A percentile compares a stretch with the other conserved stretches of the same genome.
phyloP scores from a whole-genome alignment of 2,797 vertebrate species.

The Ctenochaetus hawaiiensis region DNA sequence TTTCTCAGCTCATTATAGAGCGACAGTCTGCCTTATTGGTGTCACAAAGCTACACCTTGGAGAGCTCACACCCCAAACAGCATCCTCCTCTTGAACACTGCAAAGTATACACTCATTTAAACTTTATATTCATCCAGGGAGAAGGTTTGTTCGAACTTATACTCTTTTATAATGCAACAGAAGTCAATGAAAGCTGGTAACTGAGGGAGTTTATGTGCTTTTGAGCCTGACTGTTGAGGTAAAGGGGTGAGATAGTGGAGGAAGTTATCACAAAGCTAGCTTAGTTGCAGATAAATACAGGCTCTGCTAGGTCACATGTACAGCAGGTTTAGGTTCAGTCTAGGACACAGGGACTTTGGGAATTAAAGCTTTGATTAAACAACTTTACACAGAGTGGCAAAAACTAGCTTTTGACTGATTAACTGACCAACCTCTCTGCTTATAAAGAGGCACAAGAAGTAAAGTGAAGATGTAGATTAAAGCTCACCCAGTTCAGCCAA shows the following conservation, averaged over 20 bases:
- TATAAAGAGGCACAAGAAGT: no score
- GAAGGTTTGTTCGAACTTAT: background rate
- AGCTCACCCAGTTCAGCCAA: no score
- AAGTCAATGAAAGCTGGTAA: background rate
- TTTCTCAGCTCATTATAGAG: conserved; percentile 66
- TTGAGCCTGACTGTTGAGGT: background rate
- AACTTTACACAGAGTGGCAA: no score
- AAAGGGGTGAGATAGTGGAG: background rate
- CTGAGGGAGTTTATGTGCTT: background rate
- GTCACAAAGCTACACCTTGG: conserved; percentile 55
- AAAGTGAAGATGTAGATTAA: no score
- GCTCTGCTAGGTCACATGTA: background rate
- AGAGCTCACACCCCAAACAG: conserved; percentile 39
- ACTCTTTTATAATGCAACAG: background rate
- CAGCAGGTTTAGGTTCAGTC: background rate
- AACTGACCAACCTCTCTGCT: no score
- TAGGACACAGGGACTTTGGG: no score
- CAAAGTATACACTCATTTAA: conserved; percentile 13
- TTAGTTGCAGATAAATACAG: background rate
- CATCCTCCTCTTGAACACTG: background rate
- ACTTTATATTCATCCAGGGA: background rate
- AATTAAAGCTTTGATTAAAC: no score
- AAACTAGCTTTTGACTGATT: no score
- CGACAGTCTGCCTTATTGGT: conserved; percentile 50
- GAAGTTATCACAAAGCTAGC: background rate